Percentiles rank a stretch among this genome's conserved stretches.
Conservation (phyloP, 1,140 invertebrate species). For the Batillaria attramentaria region DNA sequence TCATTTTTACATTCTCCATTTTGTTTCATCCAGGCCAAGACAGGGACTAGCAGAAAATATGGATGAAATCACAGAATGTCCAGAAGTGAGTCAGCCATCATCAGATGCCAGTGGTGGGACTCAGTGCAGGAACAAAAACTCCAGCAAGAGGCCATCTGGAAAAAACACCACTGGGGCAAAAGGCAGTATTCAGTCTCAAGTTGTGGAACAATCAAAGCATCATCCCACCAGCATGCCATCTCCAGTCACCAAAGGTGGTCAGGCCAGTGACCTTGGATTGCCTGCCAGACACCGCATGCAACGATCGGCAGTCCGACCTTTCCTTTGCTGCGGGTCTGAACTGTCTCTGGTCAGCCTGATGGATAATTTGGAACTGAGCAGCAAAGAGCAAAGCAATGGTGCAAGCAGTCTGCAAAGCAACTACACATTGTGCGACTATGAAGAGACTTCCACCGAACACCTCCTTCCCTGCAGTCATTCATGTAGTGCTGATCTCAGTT, state of each 20-base stretch:
- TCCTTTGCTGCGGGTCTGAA: slow-evolving; percentile 68
- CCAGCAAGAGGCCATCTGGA: too few relatives aligned
- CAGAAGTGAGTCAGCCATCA: neutral
- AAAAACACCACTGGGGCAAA: too few relatives aligned
- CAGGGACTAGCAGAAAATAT: too few relatives aligned
- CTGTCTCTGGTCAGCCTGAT: slow-evolving; percentile 61
- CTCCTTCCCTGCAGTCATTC: slow-evolving; percentile 16
- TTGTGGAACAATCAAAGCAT: too few relatives aligned
- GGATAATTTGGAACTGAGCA: slow-evolving; percentile 40
- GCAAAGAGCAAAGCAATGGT: neutral
- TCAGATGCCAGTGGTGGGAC: neutral
- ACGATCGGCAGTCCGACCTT: slow-evolving; percentile 63
- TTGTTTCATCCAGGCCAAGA: too few relatives aligned
- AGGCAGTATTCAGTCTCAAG: too few relatives aligned
- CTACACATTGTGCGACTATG: slow-evolving; percentile 1
- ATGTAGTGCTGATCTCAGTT: neutral
- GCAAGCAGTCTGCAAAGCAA: neutral
- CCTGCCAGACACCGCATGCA: slow-evolving; percentile 38
- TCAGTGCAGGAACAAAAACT: neutral
- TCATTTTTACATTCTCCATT: too few relatives aligned
- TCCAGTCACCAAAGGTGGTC: neutral
- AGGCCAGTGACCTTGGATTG: neutral
- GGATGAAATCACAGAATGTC: slow-evolving; percentile 31
- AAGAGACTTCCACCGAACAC: slow-evolving; percentile 16
- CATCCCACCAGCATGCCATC: too few relatives aligned